phyloP scores from a whole-genome alignment of 2,797 vertebrate genomes.

The Neomorphus geoffroyi region DNA sequence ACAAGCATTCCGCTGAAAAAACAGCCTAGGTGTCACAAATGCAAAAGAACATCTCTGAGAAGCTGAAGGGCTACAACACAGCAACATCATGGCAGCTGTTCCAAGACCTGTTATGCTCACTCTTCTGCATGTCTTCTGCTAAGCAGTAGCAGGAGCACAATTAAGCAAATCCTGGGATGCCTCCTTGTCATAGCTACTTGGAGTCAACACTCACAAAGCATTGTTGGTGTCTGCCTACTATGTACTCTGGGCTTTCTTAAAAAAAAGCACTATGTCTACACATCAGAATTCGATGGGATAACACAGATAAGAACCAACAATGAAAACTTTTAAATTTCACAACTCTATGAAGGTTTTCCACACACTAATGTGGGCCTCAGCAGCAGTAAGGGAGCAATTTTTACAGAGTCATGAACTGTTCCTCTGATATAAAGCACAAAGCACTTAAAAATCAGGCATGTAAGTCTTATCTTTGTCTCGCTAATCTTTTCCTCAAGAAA shows the following conservation, averaged over 20 bases:
- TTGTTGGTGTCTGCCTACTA: neutral
- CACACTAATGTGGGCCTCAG: neutral
- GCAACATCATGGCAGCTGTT: neutral
- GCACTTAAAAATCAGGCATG: neutral
- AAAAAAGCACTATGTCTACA: rapidly evolving
- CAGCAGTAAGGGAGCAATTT: neutral
- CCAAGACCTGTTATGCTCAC: neutral
- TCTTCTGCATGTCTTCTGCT: neutral
- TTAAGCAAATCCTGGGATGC: neutral
- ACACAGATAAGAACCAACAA: neutral
- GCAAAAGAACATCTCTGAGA: neutral
- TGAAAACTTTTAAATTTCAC: neutral
- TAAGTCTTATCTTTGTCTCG: neutral
- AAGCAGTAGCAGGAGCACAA: neutral
- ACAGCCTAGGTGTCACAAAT: neutral
- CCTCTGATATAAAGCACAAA: neutral
- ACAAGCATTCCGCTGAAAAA: neutral
- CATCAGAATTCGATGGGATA: neutral
- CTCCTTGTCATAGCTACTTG: neutral
- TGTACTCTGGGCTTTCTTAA: neutral
- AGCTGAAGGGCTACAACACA: neutral
- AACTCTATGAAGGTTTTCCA: neutral
- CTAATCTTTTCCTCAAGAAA: neutral
- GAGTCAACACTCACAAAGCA: neutral
- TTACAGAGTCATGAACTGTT: neutral